phyloP scores from a whole-genome alignment of 1,140 invertebrate species.

The Drosophila sucinea region DNA sequence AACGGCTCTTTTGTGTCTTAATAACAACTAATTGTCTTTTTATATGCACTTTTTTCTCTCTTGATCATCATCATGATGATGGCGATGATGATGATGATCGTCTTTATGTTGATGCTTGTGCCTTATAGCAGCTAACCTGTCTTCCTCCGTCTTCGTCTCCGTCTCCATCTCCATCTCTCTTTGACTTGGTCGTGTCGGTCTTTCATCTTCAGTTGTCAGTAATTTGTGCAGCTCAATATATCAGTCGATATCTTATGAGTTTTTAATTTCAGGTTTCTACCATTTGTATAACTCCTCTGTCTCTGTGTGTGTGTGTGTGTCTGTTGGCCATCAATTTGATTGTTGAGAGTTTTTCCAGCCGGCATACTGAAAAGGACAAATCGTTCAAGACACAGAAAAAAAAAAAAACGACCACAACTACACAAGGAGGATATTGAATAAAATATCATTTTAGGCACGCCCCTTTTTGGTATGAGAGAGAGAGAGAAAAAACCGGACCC shows the following conservation, averaged over 20 bases:
- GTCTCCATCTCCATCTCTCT: slow-evolving; percentile 1
- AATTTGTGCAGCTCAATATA: slow-evolving; percentile 83
- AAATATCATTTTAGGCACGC: slow-evolving; percentile 83
- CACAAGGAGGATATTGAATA: slow-evolving; percentile 79
- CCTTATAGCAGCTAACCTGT: slow-evolving; percentile 7
- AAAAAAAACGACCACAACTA: slow-evolving; percentile 11
- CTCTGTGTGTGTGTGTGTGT: slow-evolving; percentile 4
- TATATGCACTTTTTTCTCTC: slow-evolving; percentile 59
- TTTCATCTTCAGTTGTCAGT: slow-evolving; percentile 81
- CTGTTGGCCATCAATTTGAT: slow-evolving; percentile 77
- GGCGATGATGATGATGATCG: background rate
- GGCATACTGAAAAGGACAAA: slow-evolving; percentile 79
- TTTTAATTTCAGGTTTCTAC: slow-evolving; percentile 82
- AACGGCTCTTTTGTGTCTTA: slow-evolving; percentile 73
- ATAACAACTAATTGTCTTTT: slow-evolving; percentile 82
- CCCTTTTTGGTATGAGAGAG: slow-evolving; percentile 43
- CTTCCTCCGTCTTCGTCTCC: slow-evolving; percentile 13
- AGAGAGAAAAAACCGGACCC: slow-evolving; percentile 17
- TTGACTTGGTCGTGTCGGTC: slow-evolving; percentile 29
- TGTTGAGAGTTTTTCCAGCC: slow-evolving; percentile 64
- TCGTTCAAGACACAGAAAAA: slow-evolving; percentile 47
- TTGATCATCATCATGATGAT: background rate
- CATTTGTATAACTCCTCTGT: slow-evolving; percentile 13
- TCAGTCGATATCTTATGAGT: slow-evolving; percentile 83
- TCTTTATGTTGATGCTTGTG: background rate